A percentile compares a stretch with the other conserved stretches of the same genome.
These are phyloP conservation scores for Melieria crassipennis DNA, from an alignment of 2,888 invertebrate genomes.

Conservation along the genomic window DNA sequence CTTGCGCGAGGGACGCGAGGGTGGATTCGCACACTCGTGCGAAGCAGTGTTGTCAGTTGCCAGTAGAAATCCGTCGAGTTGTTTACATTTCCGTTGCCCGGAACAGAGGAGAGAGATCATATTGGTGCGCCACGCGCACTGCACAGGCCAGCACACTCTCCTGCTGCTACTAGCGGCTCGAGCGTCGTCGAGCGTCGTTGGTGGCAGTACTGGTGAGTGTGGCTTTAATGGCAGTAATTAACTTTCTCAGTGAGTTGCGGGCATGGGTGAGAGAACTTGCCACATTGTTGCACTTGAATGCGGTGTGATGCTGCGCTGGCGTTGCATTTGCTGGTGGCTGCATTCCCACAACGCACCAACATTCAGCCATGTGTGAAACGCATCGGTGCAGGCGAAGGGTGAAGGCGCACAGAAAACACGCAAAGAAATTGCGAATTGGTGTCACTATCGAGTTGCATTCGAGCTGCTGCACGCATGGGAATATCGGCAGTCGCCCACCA, in stretches of 20 bases:
- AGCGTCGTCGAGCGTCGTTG: background rate
- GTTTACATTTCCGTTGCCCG: conserved; percentile 31
- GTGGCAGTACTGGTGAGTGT: conserved; percentile 4
- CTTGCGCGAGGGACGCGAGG: background rate
- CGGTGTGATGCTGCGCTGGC: background rate
- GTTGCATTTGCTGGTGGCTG: background rate
- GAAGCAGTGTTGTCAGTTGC: conserved; percentile 4
- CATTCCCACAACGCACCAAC: no score
- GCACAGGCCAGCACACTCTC: background rate
- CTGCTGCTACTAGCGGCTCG: conserved; percentile 1
- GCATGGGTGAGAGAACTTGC: background rate
- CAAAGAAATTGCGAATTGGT: conserved; percentile 7
- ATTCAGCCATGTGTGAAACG: no score
- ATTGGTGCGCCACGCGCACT: background rate
- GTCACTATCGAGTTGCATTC: conserved; percentile 21
- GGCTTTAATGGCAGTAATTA: conserved; percentile 32
- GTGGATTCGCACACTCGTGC: background rate
- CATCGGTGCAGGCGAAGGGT: background rate
- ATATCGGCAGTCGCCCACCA: conserved; percentile 2
- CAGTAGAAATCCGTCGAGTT: conserved; percentile 31
- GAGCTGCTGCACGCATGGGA: background rate
- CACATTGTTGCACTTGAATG: background rate
- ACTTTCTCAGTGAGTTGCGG: conserved; percentile 20
- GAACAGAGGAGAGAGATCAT: conserved; percentile 7
- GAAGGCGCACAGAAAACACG: conserved; percentile 3